Percentiles rank a stretch among this genome's conserved stretches.
Evolutionary conservation across 2,888 invertebrate species (phyloP).

Genomic region (Nomada goodeniana): DNA sequence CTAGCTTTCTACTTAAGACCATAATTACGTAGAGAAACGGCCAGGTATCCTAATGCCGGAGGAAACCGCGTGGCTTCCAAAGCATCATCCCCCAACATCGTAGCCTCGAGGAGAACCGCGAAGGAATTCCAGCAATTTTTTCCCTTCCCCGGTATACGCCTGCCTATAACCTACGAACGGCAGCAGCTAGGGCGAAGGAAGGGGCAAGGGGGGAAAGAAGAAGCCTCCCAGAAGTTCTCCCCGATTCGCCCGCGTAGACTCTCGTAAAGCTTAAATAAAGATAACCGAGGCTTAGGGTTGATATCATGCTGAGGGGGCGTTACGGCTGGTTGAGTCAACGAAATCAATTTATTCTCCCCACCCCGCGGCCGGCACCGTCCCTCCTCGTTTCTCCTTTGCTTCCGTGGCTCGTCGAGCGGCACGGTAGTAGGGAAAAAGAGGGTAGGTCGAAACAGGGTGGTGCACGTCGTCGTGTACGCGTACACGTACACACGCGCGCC

Average conservation of each 20-base stretch:
- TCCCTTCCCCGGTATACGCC: constrained; percentile 36
- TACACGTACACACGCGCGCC: constrained; percentile 11
- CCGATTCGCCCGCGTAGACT: constrained; percentile 78
- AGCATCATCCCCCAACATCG: neutral
- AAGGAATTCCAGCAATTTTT: constrained; percentile 52
- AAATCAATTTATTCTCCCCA: constrained; percentile 84
- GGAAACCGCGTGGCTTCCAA: neutral
- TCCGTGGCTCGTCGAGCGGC: constrained; percentile 44
- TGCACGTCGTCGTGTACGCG: constrained; percentile 49
- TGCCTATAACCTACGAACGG: constrained; percentile 61
- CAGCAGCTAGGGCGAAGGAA: constrained; percentile 11
- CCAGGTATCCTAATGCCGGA: no score
- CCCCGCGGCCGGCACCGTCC: constrained; percentile 57
- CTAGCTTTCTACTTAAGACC: no score
- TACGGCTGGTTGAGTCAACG: constrained; percentile 84
- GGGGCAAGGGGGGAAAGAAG: constrained; percentile 42
- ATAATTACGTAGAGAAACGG: no score
- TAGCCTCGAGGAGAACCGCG: constrained; percentile 11
- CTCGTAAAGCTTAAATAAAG: constrained; percentile 84
- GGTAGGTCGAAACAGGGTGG: constrained; percentile 62
- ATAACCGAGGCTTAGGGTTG: constrained; percentile 84
- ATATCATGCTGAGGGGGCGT: constrained; percentile 83
- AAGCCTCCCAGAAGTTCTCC: constrained; percentile 73
- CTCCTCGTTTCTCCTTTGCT: constrained; percentile 62
- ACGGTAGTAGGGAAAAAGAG: constrained; percentile 64